phyloP scores from a whole-genome alignment of 2,113 vertebrate genomes.

The Spea bombifrons region DNA sequence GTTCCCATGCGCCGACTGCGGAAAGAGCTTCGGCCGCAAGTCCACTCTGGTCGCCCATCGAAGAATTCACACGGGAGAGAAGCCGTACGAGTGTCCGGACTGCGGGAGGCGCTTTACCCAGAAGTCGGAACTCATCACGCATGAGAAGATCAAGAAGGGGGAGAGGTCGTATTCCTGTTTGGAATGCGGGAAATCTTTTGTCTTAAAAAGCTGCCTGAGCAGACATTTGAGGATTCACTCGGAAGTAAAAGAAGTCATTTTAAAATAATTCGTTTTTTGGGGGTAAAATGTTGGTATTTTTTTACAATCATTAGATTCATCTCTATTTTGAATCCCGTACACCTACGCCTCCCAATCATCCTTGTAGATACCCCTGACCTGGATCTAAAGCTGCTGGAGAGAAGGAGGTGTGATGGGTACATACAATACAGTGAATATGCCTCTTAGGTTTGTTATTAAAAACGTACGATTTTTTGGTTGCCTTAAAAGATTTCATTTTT shows the following conservation, averaged over 20 bases:
- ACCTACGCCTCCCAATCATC: too few species aligned
- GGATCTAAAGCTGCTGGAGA: too few species aligned
- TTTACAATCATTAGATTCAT: too few species aligned
- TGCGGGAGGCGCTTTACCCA: slow-evolving; percentile 31
- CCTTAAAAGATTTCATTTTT: too few species aligned
- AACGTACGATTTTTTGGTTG: too few species aligned
- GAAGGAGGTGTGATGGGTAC: too few species aligned
- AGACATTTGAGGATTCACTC: slow-evolving; percentile 49
- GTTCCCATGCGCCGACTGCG: slow-evolving; percentile 48
- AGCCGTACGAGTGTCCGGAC: neutral
- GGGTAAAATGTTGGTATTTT: too few species aligned
- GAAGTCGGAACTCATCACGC: neutral
- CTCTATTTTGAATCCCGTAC: too few species aligned
- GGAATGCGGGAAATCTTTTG: slow-evolving; percentile 50
- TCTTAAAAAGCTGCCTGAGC: slow-evolving; percentile 46
- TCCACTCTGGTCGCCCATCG: neutral
- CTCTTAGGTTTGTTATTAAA: too few species aligned
- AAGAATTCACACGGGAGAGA: neutral
- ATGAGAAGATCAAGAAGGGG: neutral
- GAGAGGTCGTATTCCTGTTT: slow-evolving; percentile 51
- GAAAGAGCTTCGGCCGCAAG: slow-evolving; percentile 49
- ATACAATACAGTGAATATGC: too few species aligned
- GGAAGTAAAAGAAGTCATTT: slow-evolving; percentile 2
- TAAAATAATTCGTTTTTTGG: too few species aligned
- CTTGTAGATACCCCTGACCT: too few species aligned